phyloP scores from a whole-genome alignment of 2,797 vertebrate genomes.

The Florisuga fusca region DNA sequence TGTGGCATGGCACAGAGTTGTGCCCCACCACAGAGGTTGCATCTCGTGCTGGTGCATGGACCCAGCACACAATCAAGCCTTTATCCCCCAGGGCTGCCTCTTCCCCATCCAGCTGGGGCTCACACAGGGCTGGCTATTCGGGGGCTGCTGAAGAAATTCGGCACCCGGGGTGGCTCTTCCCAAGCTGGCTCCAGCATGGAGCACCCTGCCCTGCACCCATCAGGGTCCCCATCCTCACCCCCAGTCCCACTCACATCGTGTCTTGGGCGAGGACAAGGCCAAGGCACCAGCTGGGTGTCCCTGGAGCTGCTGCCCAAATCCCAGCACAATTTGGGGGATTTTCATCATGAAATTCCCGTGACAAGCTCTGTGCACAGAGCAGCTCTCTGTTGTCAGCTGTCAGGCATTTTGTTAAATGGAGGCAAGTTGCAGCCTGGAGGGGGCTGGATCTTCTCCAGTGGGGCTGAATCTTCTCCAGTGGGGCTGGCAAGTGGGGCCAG shows the following conservation, averaged over 20 bases:
- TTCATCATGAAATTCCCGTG: not conserved
- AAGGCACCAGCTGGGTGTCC: rapidly evolving
- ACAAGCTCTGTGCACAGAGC: not conserved
- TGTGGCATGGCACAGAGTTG: not conserved
- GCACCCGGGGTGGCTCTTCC: not conserved
- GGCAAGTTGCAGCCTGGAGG: not conserved
- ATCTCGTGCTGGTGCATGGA: not conserved
- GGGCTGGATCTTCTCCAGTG: not conserved
- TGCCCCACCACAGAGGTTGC: not conserved
- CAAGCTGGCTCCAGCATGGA: rapidly evolving
- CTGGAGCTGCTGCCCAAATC: not conserved
- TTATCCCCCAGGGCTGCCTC: constrained; percentile 27
- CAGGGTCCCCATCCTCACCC: rapidly evolving
- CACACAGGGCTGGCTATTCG: constrained; percentile 12
- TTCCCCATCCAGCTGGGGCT: constrained; percentile 43
- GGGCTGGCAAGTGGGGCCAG: not conserved
- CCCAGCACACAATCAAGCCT: constrained; percentile 35
- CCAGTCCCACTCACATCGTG: not conserved
- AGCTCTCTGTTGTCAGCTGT: not conserved
- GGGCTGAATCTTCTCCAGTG: not conserved
- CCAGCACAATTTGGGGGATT: not conserved
- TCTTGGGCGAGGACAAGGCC: rapidly evolving
- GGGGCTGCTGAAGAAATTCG: not conserved
- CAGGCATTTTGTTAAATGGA: constrained; percentile 41
- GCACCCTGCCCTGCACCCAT: rapidly evolving